Evolutionary conservation across 1,140 invertebrate genomes (phyloP), one percentile per base, ranked within the genome.

Genomic region (Caenorhabditis briggsae): DNA sequence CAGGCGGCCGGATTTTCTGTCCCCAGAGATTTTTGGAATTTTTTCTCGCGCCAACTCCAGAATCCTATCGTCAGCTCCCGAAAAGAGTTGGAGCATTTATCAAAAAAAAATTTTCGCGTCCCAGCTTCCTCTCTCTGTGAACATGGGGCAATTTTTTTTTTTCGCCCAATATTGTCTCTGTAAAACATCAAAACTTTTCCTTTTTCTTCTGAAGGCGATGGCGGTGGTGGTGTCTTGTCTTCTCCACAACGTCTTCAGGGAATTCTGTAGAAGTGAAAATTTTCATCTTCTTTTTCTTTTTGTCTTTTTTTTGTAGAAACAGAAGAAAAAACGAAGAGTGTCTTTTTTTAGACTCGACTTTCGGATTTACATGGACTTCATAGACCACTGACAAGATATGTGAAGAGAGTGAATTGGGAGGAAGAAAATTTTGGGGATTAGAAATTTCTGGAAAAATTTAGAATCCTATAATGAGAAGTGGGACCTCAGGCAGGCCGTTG

Each of bases 141-240:
- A 70, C 64, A 70, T 70, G 43, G 7, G 46, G 46, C 48, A 23
- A 43, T 74, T 16, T 50, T 46, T 53, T 46, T 46, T 18, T 18
- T 23, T 9, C 33, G 23, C 33, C 23, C 9, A 59, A 59, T 18
- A 11, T 20, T 78, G 46, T 53, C 46, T 53, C 20, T 53, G 46
- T 78, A 78, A 78, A 78, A 78, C 70, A 78, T 78, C 70, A 33
- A 33, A 78, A 78, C 43, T 78, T 78, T 78, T 78, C 70, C 41
- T 11, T 33, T 23, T 33, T 58, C 56, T n/a, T n/a, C n/a, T 58
- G n/a, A 18, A 16, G 7, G 16, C 20, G 12, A 59, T n/a, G 8
- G 14, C 1, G 56, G 25, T 65, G 9, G 11, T 65, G 33, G 9
- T 33, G 61, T 11, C 12, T 33, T 33, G 11, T 33, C 11, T 11